Base-by-base conservation (phyloP, 2,888 invertebrate species). In the Ichneumoninae sp. region DNA sequence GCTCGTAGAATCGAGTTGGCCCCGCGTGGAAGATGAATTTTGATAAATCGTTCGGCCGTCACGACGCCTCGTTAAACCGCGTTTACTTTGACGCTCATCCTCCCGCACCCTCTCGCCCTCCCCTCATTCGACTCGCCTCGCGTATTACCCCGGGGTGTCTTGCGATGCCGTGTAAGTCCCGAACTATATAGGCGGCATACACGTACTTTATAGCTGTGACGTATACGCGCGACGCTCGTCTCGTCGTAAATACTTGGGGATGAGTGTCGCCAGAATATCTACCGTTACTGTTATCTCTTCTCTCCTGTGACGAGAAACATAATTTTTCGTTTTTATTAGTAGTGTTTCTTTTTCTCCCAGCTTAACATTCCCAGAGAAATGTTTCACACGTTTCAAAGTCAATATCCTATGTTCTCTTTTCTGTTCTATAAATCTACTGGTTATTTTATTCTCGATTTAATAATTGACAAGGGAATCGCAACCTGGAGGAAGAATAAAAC, bases 11-110 rank as follows among this genome's bases (percentile, higher is more conserved):
- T 87, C 88, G 87, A 87, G 89, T 87, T 87, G 83, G 86, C 84
- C 82, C 79, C 77, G 79, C 81, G 82, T 79, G 13, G 89, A 89
- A 89, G 89, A 91, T 91, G 89, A 91, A 91, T 91, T 90, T 88
- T 88, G 89, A 89, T 89, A 89, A 90, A 90, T 89, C 88, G 87
- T 85, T 86, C 85, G 86, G 85, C 86, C 84, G 84, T 86, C 84
- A 82, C 80, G 86, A 77, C 66, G 80, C 81, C 84, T 85, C 87
- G 88, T 90, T 90, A 89, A 90, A 87, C 84, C 87, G 85, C 87
- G 79, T 83, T 86, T 80, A 83, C 84, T 87, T 77, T 82, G 84
- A 84, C 82, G 82, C 80, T 54, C 19, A 62, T n/a, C 40, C 62
- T 66, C 54, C 33, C 65, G 19, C 65, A 54, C 71, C 57, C 47